A percentile compares a stretch with the other conserved stretches of the same genome.
Evolutionary conservation across 2,888 invertebrate genomes (phyloP).

Genomic region (Masnerella sp.): DNA sequence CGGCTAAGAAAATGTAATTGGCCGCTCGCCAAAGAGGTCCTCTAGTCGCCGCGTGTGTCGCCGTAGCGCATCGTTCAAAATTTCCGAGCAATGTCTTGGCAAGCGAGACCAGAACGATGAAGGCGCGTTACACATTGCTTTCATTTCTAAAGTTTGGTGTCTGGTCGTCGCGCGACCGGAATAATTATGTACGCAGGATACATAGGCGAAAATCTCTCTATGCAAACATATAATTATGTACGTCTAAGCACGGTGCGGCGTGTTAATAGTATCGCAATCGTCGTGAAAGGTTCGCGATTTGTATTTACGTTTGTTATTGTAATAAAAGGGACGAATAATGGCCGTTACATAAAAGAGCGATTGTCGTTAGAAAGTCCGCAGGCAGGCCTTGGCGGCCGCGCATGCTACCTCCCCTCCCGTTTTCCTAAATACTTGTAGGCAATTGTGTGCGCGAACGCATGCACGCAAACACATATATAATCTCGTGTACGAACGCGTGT

Average conservation of each 20-base stretch:
- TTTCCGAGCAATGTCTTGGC: conserved; percentile 1
- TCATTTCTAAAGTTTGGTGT: conserved; percentile 5
- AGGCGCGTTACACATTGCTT: too few species aligned
- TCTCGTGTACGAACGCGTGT: conserved; percentile 25
- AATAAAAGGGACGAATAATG: conserved; percentile 72
- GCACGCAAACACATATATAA: background rate
- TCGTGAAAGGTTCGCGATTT: conserved; percentile 53
- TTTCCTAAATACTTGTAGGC: conserved; percentile 58
- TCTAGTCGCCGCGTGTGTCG: conserved; percentile 74
- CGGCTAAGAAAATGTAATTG: conserved; percentile 60
- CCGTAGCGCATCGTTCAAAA: conserved; percentile 57
- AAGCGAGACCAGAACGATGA: background rate
- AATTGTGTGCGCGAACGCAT: conserved; percentile 36
- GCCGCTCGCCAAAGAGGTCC: conserved; percentile 76
- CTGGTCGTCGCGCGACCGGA: conserved; percentile 4
- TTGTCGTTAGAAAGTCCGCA: conserved; percentile 72
- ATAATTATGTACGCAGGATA: conserved; percentile 22
- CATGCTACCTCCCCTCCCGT: conserved; percentile 48
- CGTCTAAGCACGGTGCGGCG: conserved; percentile 33
- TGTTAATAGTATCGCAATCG: conserved; percentile 56
- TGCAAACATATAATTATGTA: conserved; percentile 40
- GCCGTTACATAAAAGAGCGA: conserved; percentile 72
- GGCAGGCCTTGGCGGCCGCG: conserved; percentile 66
- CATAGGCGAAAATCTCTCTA: conserved; percentile 23
- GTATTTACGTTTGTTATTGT: conserved; percentile 71